phyloP scores from a whole-genome alignment of 2,888 invertebrate genomes.

The Scaptomyza cyrtandrae region DNA sequence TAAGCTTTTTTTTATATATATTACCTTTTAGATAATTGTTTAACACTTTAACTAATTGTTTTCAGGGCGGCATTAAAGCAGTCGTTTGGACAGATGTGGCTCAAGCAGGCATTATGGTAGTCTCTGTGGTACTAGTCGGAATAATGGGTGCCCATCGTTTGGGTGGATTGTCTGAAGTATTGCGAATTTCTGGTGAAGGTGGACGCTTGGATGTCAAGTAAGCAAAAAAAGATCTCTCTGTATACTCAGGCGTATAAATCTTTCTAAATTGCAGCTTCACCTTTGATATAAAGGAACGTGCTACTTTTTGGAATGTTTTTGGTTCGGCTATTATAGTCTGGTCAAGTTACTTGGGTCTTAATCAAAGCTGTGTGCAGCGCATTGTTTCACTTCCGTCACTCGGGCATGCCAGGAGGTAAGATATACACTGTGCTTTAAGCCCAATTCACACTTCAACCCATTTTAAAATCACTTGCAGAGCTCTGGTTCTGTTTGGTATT shows the following conservation, averaged over 20 bases:
- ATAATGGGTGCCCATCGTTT: constrained; percentile 82
- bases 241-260: too few species aligned
- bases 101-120: constrained; percentile 84
- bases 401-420: constrained; percentile 86
- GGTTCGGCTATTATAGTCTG: constrained; percentile 87
- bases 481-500: constrained; percentile 86
- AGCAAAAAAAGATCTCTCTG: constrained; percentile 13
- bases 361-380: constrained; percentile 90
- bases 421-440: too few species aligned
- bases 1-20: constrained; percentile 79
- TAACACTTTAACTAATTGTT: background rate
- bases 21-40: background rate
- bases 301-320: constrained; percentile 88
- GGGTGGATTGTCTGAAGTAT: constrained; percentile 83
- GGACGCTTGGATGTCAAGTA: constrained; percentile 84
- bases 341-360: constrained; percentile 88
- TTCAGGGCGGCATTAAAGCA: constrained; percentile 85
- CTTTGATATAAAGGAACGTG: constrained; percentile 87
- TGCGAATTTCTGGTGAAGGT: constrained; percentile 81
- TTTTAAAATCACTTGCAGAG: constrained; percentile 77
- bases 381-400: constrained; percentile 87
- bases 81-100: constrained; percentile 86
- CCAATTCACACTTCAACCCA: background rate
- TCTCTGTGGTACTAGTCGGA: constrained; percentile 83
- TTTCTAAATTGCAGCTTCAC: constrained; percentile 85